Evolutionary conservation across 30 jellyfish, hydroid and myxozoan species (phyloP).

Genomic region (Chrysaora quinquecirrha): DNA sequence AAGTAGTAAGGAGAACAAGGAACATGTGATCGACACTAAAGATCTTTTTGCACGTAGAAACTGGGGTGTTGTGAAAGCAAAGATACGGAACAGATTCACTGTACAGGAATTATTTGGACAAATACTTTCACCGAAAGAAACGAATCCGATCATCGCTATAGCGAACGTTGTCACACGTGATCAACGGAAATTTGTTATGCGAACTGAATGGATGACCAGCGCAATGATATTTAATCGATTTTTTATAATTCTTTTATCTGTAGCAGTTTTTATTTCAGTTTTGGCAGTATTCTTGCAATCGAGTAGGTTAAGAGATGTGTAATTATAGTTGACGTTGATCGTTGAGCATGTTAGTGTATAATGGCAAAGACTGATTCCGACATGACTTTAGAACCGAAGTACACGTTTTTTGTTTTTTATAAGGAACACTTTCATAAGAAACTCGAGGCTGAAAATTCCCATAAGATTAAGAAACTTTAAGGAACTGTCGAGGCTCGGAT

Average conservation of each 20-base stretch:
- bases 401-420: no score
- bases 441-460: no score
- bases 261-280: constrained; percentile 67
- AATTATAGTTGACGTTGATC: background rate
- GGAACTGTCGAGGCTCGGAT: no score
- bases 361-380: no score
- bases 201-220: constrained; percentile 86
- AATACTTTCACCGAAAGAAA: constrained; percentile 68
- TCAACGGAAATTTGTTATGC: constrained; percentile 51
- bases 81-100: constrained; percentile 43
- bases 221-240: constrained; percentile 81
- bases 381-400: no score
- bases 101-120: constrained; percentile 69
- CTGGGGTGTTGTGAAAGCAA: constrained; percentile 37
- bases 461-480: no score
- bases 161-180: constrained; percentile 80
- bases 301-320: constrained; percentile 41
- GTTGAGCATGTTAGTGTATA: no score
- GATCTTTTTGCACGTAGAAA: constrained; percentile 61
- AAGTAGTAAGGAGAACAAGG: no score
- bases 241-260: constrained; percentile 45
- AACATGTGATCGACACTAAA: constrained; percentile 4
- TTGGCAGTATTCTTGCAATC: constrained; percentile 81
- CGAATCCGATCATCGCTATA: constrained; percentile 71
- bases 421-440: no score